phyloP scores from a whole-genome alignment of 2,888 invertebrate species.

The Drosophila peninsularis region DNA sequence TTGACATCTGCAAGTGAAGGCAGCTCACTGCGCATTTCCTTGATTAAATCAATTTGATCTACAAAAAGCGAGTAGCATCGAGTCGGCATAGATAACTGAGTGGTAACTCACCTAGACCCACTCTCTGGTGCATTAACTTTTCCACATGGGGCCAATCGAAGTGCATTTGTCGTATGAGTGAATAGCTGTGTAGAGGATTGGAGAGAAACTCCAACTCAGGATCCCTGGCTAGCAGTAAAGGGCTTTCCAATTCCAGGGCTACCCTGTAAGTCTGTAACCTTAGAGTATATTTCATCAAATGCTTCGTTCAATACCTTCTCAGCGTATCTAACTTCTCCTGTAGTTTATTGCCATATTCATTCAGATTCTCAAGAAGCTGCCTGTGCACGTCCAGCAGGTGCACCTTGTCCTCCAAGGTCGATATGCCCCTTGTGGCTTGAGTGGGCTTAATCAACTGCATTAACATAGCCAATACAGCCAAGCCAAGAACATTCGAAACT shows the following conservation, averaged over 20 bases:
- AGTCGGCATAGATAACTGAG: neutral
- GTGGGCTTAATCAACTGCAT: neutral
- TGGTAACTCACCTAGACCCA: slow-evolving; percentile 36
- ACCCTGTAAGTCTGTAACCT: slow-evolving; percentile 28
- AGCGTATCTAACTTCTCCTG: slow-evolving; percentile 21
- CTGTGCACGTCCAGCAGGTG: slow-evolving; percentile 28
- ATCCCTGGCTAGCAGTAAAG: slow-evolving; percentile 24
- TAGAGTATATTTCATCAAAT: accelerated
- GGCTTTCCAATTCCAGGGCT: slow-evolving; percentile 12
- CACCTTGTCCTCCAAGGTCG: slow-evolving; percentile 5
- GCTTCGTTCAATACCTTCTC: slow-evolving; percentile 10
- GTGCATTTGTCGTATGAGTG: slow-evolving; percentile 48
- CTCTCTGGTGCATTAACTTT: slow-evolving; percentile 18
- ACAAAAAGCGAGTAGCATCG: too few species aligned
- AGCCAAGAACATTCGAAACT: neutral
- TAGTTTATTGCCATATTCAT: slow-evolving; percentile 29
- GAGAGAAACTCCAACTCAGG: slow-evolving; percentile 42
- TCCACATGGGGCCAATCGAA: slow-evolving; percentile 42
- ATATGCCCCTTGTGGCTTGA: neutral
- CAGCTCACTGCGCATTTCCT: neutral
- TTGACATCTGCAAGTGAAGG: slow-evolving; percentile 4
- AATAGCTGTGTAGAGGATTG: slow-evolving; percentile 53
- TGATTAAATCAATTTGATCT: slow-evolving; percentile 42
- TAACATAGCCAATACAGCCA: neutral
- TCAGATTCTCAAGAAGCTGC: slow-evolving; percentile 27